Evolutionary conservation across 2,797 vertebrate genomes (phyloP), one percentile per base, ranked within the genome.

Genomic region (Falco cherrug): DNA sequence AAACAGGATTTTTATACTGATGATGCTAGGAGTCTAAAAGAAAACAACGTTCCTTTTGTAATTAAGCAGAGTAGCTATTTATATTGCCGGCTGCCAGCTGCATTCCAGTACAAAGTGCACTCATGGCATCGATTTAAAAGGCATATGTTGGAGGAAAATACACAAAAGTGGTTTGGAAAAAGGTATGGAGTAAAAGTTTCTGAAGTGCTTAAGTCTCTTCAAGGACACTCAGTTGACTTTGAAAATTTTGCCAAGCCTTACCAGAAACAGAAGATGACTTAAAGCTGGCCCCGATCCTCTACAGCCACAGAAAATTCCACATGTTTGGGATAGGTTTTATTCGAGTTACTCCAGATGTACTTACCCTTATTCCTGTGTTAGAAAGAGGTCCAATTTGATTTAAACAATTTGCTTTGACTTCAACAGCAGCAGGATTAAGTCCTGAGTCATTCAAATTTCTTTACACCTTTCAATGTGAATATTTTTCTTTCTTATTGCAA

Each of bases 121-220:
- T 95, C 89, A 63, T 87, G 93, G 71, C 90, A 93, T 93, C 92
- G 93, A 90, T 96, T 91, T 96, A 93, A 94, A 93, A 89, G 79
- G 90, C 81, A 67, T 89, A 74, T 81, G 41, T 81, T 95, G 81
- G 75, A 95, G 43, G 45, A 19, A 91, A 94, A 93, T 56, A 77
- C 7, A 70, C 28, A 85, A 33, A 87, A 90, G 71, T 82, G 37
- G 74, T 89, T 94, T 93, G 84, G 88, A 93, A 95, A 80, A 64
- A 95, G 26, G 65, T 61, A 83, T 39, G 47, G 33, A 89, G 68
- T 80, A 83, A 83, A 93, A 87, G 13, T 37, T 88, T 90, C 60
- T 94, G 74, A 92, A 95, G 50, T 53, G 41, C 41, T 24, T 47
- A 78, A 22, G 56, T 78, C 24, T 74, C 50, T 80, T 85, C 53